These are phyloP conservation scores for Cirrhinus molitorella DNA, from an alignment of 2,797 vertebrate genomes.

Conservation along the genomic window DNA sequence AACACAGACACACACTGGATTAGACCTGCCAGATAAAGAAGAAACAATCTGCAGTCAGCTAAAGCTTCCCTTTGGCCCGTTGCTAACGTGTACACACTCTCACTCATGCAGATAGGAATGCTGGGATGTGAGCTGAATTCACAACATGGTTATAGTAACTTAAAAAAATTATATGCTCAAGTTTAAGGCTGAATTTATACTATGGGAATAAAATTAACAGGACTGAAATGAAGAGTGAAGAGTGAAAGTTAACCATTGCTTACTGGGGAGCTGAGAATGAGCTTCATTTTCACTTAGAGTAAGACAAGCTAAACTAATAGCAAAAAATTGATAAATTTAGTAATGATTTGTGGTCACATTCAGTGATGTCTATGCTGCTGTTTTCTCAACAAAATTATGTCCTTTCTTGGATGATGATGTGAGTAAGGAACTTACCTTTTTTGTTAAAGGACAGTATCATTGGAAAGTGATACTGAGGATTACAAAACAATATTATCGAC, in stretches of 20 bases:
- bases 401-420: not conserved
- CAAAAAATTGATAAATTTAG: not conserved
- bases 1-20: conserved; percentile 35
- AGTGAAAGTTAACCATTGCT: not conserved
- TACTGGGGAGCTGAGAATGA: not conserved
- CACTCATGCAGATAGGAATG: conserved; percentile 25
- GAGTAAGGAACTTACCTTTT: not conserved
- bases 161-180: not conserved
- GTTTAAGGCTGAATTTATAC: not conserved
- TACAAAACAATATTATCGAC: too few species aligned
- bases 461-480: not conserved
- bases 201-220: not conserved
- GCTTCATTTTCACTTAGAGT: not conserved
- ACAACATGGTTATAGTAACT: not conserved
- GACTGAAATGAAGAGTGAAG: not conserved
- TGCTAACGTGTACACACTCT: conserved; percentile 18
- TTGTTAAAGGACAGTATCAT: not conserved
- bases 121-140: conserved; percentile 14
- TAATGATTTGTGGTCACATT: not conserved
- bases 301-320: conserved; percentile 6
- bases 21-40: conserved; percentile 49
- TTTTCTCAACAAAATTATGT: not conserved
- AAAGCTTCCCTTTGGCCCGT: conserved; percentile 16
- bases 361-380: not conserved
- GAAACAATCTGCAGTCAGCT: conserved; percentile 29